phyloP scores from a whole-genome alignment of 2,113 vertebrate genomes.

The Epinephelus fuscoguttatus region DNA sequence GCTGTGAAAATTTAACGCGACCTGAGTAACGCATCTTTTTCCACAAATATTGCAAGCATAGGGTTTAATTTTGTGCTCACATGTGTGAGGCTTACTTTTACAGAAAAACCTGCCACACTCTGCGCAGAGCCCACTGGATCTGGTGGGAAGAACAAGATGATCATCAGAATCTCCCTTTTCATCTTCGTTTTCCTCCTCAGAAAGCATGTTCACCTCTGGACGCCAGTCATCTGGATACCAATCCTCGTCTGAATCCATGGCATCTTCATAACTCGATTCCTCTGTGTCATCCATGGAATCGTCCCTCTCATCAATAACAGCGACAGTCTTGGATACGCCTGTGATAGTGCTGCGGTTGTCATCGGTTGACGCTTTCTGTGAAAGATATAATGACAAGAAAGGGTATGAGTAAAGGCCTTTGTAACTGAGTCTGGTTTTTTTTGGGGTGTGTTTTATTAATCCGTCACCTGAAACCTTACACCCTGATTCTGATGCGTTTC shows the following conservation, averaged over 20 bases:
- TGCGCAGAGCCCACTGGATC: slow-evolving; percentile 55
- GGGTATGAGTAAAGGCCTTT: no score
- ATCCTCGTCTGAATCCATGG: slow-evolving; percentile 21
- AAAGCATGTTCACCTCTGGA: neutral
- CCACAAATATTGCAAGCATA: slow-evolving; percentile 70
- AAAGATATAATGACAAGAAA: neutral
- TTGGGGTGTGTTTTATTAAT: no score
- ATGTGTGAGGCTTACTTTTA: slow-evolving; percentile 46
- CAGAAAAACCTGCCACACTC: slow-evolving; percentile 66
- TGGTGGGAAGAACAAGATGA: neutral
- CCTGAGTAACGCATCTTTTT: slow-evolving; percentile 49
- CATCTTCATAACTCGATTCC: neutral
- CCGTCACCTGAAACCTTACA: no score
- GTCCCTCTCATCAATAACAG: slow-evolving; percentile 14
- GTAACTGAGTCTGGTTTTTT: no score
- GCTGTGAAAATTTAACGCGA: slow-evolving; percentile 46
- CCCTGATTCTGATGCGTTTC: no score
- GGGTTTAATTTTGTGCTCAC: slow-evolving; percentile 66
- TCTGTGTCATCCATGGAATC: neutral
- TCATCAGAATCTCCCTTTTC: neutral
- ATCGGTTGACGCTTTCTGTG: slow-evolving; percentile 12
- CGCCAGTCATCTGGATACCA: neutral
- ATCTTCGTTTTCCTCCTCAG: neutral
- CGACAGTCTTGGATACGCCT: neutral
- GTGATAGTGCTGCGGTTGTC: neutral